A percentile compares a stretch with the other conserved stretches of the same genome.
Evolutionary conservation across 2,888 invertebrate species (phyloP).

Genomic region (Exocentrus adspersus): DNA sequence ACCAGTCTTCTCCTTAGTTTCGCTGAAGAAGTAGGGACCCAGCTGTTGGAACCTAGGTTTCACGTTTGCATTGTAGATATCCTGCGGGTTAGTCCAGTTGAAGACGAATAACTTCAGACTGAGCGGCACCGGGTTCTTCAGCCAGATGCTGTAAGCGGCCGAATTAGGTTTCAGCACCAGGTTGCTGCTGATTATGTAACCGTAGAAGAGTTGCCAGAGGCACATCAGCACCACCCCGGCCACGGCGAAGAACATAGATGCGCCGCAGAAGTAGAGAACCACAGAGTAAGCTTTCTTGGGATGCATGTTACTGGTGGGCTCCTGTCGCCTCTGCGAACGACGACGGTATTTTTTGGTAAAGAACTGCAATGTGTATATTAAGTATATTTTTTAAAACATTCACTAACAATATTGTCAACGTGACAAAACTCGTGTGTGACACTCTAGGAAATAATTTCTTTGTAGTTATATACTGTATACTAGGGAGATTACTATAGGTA

Average conservation of each 20-base stretch:
- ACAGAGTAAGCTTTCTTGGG: conserved; percentile 37
- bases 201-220: conserved; percentile 41
- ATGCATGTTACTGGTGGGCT: too few relatives aligned
- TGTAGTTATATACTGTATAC: too few relatives aligned
- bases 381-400: too few relatives aligned
- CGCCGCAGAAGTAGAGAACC: conserved; percentile 36
- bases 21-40: conserved; percentile 75
- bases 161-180: conserved; percentile 71
- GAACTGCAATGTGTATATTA: conserved; percentile 15
- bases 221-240: conserved; percentile 44
- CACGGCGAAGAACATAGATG: conserved; percentile 36
- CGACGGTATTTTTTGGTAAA: conserved; percentile 22
- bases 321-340: too few relatives aligned
- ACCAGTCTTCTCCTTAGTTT: conserved; percentile 77
- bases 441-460: too few relatives aligned
- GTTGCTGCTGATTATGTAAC: conserved; percentile 60
- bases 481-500: too few relatives aligned
- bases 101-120: conserved; percentile 76
- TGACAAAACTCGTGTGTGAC: too few relatives aligned
- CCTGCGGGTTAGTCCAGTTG: conserved; percentile 84
- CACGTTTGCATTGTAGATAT: conserved; percentile 65
- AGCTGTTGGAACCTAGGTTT: conserved; percentile 69
- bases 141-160: conserved; percentile 75
- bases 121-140: conserved; percentile 71
- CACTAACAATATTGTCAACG: too few relatives aligned